Evolutionary conservation across 2,797 vertebrate species (phyloP), one percentile per base, ranked within the genome.

Genomic region (Loris lydekkerianus): DNA sequence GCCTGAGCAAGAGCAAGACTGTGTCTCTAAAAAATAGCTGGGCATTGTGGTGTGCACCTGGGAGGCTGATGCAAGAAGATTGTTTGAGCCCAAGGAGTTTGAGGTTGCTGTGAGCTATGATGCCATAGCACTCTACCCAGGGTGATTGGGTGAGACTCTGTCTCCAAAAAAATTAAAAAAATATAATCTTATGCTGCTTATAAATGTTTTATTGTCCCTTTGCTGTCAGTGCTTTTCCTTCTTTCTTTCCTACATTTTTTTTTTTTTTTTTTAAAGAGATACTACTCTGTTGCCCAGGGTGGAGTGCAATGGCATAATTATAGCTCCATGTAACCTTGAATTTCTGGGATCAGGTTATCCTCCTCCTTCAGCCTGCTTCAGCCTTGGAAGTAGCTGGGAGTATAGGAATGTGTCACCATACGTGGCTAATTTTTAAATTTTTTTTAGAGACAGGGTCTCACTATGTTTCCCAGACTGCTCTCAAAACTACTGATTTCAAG

Each of bases 271-370:
- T 72, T 40, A 25, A 11, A 73, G 37, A 15, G 25, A 13, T 27
- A 3, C 25, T 37, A 23, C 70, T 73, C 70, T 73, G 37, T 73
- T 23, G 13, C 70, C 37, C 23, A 73, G 37, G 23, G 23, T 3
- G 37, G 70, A 73, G 11, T 43, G 37, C 34, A 25, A 1, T 72
- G 11, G 70, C 10, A 23, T 37, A 25, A 3, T 73, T 37, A 13
- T 7, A 25, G 23, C 21, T 40, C 37, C 40, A 11, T 73, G 70
- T 3, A 73, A 13, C 37, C 18, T 73, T 3, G 37, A 25, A 23
- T 0, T 73, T 23, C 11, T 1, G 0, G 11, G 70, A 21, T 43
- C 23, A 43, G 14, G 37, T 1, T 0, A 73, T 73, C 37, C 11
- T 73, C 40, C 37, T 37, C 13, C 70, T 21, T 72, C 21, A 40